A percentile compares a stretch with the other conserved stretches of the same genome.
These are phyloP conservation scores for Apodemus agrarius DNA, from an alignment of 2,797 vertebrate species.

Conservation along the genomic window DNA sequence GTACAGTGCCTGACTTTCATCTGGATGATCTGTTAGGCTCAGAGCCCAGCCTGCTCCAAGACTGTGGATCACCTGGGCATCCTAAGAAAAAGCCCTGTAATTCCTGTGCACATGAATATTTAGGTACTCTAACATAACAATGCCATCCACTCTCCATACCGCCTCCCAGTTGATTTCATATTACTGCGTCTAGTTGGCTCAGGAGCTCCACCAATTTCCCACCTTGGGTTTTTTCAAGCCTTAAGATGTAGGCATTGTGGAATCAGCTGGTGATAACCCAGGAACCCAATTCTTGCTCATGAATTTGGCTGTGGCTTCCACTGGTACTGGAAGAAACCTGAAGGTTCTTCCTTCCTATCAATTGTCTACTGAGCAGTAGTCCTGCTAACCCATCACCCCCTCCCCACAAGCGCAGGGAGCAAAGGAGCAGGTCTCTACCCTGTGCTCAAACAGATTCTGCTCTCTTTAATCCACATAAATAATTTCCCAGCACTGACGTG, in stretches of 20 bases:
- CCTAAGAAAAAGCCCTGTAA: not conserved
- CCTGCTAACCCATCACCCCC: not conserved
- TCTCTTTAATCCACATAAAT: constrained; percentile 52
- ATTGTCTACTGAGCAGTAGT: constrained; percentile 44
- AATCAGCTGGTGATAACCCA: constrained; percentile 23
- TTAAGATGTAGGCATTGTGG: not conserved
- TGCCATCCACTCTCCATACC: not conserved
- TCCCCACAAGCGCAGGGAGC: not conserved
- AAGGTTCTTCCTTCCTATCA: too few species aligned
- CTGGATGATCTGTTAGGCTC: not conserved
- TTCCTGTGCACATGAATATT: not conserved
- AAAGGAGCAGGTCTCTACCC: not conserved
- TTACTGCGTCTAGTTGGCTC: constrained; percentile 25
- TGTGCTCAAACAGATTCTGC: not conserved
- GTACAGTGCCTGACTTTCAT: not conserved
- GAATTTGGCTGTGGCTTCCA: constrained; percentile 38
- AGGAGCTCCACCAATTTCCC: not conserved
- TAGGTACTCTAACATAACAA: not conserved
- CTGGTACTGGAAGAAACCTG: constrained; percentile 14
- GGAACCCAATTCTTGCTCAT: constrained; percentile 18
- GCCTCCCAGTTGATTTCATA: not conserved
- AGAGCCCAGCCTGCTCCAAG: not conserved
- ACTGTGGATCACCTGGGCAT: not conserved
- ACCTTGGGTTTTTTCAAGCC: not conserved
- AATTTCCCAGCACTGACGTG: constrained; percentile 66